These are phyloP conservation scores for Pongo abelii DNA, from an alignment of 2,113 vertebrate genomes.

Conservation along the genomic window DNA sequence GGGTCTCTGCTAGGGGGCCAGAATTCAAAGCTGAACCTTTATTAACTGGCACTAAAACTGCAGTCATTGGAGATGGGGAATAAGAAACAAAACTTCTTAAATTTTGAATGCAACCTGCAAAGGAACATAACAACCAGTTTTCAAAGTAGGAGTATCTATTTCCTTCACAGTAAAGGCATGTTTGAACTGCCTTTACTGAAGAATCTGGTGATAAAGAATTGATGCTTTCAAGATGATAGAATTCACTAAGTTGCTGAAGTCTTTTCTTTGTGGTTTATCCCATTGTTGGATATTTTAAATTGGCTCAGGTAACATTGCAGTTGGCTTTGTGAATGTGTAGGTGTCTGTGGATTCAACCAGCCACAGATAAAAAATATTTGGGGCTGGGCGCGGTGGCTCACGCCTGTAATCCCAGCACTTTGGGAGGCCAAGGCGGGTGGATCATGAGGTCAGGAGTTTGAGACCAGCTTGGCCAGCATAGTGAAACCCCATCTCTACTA, in stretches of 20 bases:
- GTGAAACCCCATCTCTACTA: too few species aligned
- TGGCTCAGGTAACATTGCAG: not conserved
- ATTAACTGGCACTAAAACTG: not conserved
- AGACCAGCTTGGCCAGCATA: too few species aligned
- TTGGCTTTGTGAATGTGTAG: not conserved
- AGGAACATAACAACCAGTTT: slow-evolving; percentile 25
- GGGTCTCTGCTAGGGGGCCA: not conserved
- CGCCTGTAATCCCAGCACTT: too few species aligned
- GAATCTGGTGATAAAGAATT: not conserved
- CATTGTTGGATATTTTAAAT: not conserved
- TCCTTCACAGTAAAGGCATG: not conserved
- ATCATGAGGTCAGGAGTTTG: too few species aligned
- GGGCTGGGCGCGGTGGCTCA: too few species aligned
- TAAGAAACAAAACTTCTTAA: not conserved
- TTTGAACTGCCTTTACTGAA: not conserved
- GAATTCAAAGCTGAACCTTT: slow-evolving; percentile 19
- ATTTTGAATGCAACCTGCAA: not conserved
- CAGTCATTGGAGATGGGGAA: not conserved
- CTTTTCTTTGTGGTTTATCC: not conserved
- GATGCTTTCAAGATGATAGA: not conserved
- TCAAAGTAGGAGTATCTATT: not conserved
- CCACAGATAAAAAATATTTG: not conserved
- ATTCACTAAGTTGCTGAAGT: not conserved
- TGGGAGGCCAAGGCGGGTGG: too few species aligned
- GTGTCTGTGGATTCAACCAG: not conserved